Evolutionary conservation across 1,140 invertebrate genomes (phyloP).

Genomic region (Pseudomyrmex sp.): DNA sequence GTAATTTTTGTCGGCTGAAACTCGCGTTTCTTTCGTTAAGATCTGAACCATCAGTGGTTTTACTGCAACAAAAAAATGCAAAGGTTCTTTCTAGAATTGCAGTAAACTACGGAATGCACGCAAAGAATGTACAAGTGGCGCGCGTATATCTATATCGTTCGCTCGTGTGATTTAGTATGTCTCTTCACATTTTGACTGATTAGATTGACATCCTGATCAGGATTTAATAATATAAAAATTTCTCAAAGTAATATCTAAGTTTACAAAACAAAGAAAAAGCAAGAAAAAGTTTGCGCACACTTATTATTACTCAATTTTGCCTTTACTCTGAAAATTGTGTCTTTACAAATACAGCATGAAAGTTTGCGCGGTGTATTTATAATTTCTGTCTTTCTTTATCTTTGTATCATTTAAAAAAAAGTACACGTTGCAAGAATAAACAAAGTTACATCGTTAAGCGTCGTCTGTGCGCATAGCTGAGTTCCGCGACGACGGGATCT

Average conservation of each 20-base stretch:
- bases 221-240: too few species aligned
- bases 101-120: background rate
- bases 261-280: too few species aligned
- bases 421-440: conserved; percentile 14
- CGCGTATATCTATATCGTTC: too few species aligned
- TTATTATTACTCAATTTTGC: background rate
- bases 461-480: conserved; percentile 35
- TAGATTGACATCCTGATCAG: too few species aligned
- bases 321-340: background rate
- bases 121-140: too few species aligned
- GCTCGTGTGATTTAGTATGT: too few species aligned
- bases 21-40: conserved; percentile 90
- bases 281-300: background rate
- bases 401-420: background rate
- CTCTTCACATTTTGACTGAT: too few species aligned
- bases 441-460: conserved; percentile 33
- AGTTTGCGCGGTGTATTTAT: background rate
- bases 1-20: conserved; percentile 92
- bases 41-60: conserved; percentile 93
- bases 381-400: background rate
- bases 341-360: background rate
- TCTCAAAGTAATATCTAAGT: too few species aligned
- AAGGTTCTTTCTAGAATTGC: background rate
- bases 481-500: conserved; percentile 43
- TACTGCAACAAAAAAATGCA: conserved; percentile 86